Evolutionary conservation across 2,797 vertebrate genomes (phyloP), one percentile per base, ranked within the genome.

Genomic region (Picus viridis): DNA sequence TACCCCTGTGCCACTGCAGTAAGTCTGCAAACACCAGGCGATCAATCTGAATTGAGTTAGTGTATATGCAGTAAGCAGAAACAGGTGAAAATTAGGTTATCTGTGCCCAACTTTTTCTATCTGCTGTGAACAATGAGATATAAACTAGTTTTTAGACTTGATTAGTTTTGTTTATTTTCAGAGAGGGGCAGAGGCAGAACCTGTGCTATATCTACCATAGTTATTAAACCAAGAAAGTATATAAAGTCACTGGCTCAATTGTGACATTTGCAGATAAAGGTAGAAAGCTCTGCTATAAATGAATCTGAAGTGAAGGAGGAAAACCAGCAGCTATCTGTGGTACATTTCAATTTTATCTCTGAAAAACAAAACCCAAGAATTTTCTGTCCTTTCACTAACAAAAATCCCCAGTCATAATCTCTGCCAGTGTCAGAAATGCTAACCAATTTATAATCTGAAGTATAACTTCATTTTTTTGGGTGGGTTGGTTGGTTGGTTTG

Each of bases 41-140:
- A 98, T 98, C 97, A 96, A 98, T 98, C 96, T 96, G 96, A 98
- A 98, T 97, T 97, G 96, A 97, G 94, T 98, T 98, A 97, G 93
- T 80, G 84, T 97, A 88, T 97, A 97, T 96, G 94, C 96, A 97
- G 97, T 97, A 97, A 97, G 96, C 96, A 97, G 97, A 98, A 98
- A 97, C 97, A 97, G 97, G 97, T 98, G 96, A 97, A 98, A 98
- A 98, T 98, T 97, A 94, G 96, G 97, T 98, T 98, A 98, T 97
- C 96, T 97, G 91, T 90, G 70, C 94, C 82, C 95, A 97, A 83
- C 94, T 97, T 89, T 96, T 97, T 97, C 95, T 97, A 57, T 97
- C 97, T 96, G 92, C 94, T 97, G 87, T 95, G 95, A 98, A 94
- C 93, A 94, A 96, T 95, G 93, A 96, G 96, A 94, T 94, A 97